A percentile compares a stretch with the other conserved stretches of the same genome.
Evolutionary conservation across 30 jellyfish, hydroid and myxozoan genomes (phyloP).

Genomic region (Hydractinia echinata): DNA sequence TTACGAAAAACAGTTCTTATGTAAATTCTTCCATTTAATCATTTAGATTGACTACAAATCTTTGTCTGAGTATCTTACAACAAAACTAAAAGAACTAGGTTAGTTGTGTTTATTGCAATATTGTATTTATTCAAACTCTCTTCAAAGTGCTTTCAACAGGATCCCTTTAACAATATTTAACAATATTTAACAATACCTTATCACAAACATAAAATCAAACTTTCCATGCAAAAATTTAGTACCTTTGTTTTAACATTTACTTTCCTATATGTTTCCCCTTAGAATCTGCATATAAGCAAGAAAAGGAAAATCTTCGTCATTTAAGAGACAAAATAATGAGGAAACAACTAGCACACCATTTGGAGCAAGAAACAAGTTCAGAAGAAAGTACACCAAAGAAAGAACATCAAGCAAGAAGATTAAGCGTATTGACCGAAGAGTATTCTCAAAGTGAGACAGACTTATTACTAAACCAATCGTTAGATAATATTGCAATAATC

Average conservation of each 20-base stretch:
- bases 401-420: not conserved
- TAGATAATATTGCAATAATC: too few relatives aligned
- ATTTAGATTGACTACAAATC: slow-evolving; percentile 87
- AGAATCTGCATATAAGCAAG: slow-evolving; percentile 72
- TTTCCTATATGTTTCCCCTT: not conserved
- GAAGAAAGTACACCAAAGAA: not conserved
- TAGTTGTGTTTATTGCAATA: slow-evolving; percentile 7
- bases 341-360: not conserved
- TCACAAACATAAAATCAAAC: too few relatives aligned
- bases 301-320: slow-evolving; percentile 39
- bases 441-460: not conserved
- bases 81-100: slow-evolving; percentile 81
- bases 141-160: too few relatives aligned
- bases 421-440: slow-evolving; percentile 9
- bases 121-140: not conserved
- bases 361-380: not conserved
- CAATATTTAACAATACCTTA: too few relatives aligned
- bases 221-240: too few relatives aligned
- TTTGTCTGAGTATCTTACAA: slow-evolving; percentile 61
- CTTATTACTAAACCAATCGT: too few relatives aligned
- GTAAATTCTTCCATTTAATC: not conserved
- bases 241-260: too few relatives aligned
- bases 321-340: not conserved
- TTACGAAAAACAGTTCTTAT: too few relatives aligned
- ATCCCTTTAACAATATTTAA: too few relatives aligned